A percentile compares a stretch with the other conserved stretches of the same genome.
These are phyloP conservation scores for Drosophila tanythrix DNA, from an alignment of 2,888 invertebrate species.

Conservation along the genomic window DNA sequence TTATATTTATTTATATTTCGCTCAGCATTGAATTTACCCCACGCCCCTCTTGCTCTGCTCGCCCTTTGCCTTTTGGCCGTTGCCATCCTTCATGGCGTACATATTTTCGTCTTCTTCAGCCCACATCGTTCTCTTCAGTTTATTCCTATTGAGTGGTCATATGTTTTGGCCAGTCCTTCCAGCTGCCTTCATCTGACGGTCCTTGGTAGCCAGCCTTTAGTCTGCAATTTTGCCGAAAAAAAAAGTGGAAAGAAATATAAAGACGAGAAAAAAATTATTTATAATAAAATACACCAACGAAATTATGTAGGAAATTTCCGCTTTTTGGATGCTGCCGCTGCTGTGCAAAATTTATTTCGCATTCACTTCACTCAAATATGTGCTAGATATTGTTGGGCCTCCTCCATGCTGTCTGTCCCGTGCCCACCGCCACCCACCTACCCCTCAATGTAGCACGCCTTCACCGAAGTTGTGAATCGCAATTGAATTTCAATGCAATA, in stretches of 20 bases:
- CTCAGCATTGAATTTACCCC: constrained; percentile 49
- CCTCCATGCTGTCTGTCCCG: background rate
- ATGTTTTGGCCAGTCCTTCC: constrained; percentile 50
- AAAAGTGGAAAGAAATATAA: background rate
- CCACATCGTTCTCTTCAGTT: constrained; percentile 14
- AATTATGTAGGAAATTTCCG: constrained; percentile 73
- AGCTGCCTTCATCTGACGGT: constrained; percentile 51
- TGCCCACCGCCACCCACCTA: background rate
- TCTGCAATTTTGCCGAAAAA: constrained; percentile 37
- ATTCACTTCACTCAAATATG: constrained; percentile 51
- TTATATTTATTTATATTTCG: constrained; percentile 76
- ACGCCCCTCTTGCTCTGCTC: background rate
- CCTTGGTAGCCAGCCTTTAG: constrained; percentile 18
- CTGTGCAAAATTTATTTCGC: constrained; percentile 57
- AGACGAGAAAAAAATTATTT: constrained; percentile 57
- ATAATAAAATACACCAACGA: constrained; percentile 74
- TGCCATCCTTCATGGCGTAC: constrained; percentile 44
- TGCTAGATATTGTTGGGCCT: constrained; percentile 52
- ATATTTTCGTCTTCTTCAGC: constrained; percentile 48
- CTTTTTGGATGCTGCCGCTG: constrained; percentile 41
- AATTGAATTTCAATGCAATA: constrained; percentile 80
- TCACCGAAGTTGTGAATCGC: constrained; percentile 44
- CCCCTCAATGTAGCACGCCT: background rate
- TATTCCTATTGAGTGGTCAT: constrained; percentile 74
- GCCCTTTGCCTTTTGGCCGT: constrained; percentile 20